phyloP scores from a whole-genome alignment of 2,113 vertebrate genomes.

The Atherinomorus stipes region DNA sequence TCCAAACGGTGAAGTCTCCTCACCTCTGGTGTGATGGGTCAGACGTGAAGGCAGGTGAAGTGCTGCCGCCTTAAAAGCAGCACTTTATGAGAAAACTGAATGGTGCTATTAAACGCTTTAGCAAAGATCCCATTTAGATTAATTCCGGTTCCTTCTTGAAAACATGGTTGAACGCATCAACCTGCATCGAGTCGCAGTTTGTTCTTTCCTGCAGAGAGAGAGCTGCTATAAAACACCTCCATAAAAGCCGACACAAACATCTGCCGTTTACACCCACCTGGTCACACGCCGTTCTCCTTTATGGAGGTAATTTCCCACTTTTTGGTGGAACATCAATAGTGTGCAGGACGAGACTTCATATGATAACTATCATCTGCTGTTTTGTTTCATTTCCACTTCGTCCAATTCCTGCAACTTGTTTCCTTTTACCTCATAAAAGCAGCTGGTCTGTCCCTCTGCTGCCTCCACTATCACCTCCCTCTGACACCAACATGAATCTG shows the following conservation, averaged over 20 bases:
- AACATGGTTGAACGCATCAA: not conserved
- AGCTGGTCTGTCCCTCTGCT: too few relatives aligned
- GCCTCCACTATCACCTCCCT: not conserved
- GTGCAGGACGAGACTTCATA: not conserved
- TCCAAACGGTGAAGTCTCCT: too few relatives aligned
- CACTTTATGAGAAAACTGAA: not conserved
- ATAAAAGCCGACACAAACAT: constrained; percentile 2
- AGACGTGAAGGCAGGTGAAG: not conserved
- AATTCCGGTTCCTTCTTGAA: not conserved
- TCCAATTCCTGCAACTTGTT: too few relatives aligned
- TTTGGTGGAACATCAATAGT: constrained; percentile 1
- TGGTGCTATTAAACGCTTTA: not conserved
- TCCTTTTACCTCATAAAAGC: too few relatives aligned
- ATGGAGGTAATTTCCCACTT: not conserved
- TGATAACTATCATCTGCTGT: not conserved
- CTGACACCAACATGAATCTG: not conserved
- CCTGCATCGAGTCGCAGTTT: not conserved
- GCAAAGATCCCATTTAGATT: not conserved
- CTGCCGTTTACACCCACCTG: not conserved
- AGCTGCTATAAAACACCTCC: not conserved
- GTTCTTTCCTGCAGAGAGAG: constrained; percentile 21
- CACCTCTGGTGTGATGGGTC: too few relatives aligned
- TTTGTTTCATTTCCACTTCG: not conserved
- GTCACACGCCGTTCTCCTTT: constrained; percentile 1
- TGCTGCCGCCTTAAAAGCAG: too few relatives aligned